Evolutionary conservation across 1,140 invertebrate genomes (phyloP), one percentile per base, ranked within the genome.

Genomic region (Druon quercuslanigerum): DNA sequence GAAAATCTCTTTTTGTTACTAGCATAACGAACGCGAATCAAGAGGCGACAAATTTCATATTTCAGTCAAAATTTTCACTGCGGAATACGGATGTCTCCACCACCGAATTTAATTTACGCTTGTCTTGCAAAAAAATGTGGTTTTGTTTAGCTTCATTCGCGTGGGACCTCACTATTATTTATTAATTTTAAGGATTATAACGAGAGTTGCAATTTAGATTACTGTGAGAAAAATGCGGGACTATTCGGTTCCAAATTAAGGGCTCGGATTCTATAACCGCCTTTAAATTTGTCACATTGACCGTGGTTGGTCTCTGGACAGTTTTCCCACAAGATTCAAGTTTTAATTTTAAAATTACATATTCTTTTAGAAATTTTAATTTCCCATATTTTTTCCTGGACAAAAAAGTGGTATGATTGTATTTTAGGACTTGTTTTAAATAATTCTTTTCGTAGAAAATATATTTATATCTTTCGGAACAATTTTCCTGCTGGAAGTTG

Each of bases 101-200:
- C 25, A 66, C 33, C 60, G 25, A 66, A 66, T 46, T 40, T 66
- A 66, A 40, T 40, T 33, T 66, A 33, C 13, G 57, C 60, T 14
- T 66, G 60, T 66, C 60, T 66, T n/a, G 60, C 25, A 66, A 14
- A 60, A 33, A 40, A 66, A 46, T 56, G 54, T 56, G 54, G 20
- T 17, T 56, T 56, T 19, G 20, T 17, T 56, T 66, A 66, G 16
- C 20, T 25, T 33, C 14, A 66, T 66, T 66, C 33, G 33, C n/a
- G 60, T 66, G 60, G 33, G 60, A 66, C 60, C 33, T 66, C 60
- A 66, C 60, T n/a, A 33, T 16, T 66, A 33, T 66, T 66, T 66
- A 33, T 66, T 40, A 66, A 14, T 33, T 33, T 12, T 16, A 46
- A 40, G n/a, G 14, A 66, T n/a, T 66, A 66, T 40, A 12, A 66